Evolutionary conservation across 2,113 vertebrate species (phyloP), one percentile per base, ranked within the genome.

Genomic region (Halichoerus grypus): DNA sequence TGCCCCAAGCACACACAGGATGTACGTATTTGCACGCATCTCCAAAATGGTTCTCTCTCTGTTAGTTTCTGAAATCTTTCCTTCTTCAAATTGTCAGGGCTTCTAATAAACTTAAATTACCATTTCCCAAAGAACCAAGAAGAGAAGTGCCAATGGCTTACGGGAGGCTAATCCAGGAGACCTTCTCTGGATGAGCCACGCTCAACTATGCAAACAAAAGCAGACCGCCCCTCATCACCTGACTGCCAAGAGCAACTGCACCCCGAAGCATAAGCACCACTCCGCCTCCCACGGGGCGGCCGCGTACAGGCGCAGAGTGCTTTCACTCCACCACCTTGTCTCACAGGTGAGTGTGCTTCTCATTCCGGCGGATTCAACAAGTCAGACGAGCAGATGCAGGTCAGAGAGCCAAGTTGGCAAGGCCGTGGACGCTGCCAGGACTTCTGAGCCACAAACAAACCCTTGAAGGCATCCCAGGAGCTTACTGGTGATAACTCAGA

Each of bases 261-360:
- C 33, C 42, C 8, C 1, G 9, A 10, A 12, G 9, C 33, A 24
- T 33, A 2, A 49, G 36, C 9, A 21, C 28, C 81, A 22, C 31
- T 33, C 51, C 77, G 53, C n/a, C 36, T 83, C 1, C 4, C 4
- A 16, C 11, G 79, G 46, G 4, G 36, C 0, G 55, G 39, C n/a
- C 13, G 4, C 4, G 4, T 15, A 19, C 24, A 42, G 39, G 21
- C 7, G 3, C 6, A 22, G 14, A 81, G 71, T 0, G 3, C n/a
- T 46, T 65, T 71, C 12, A 22, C 9, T 16, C 9, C 84, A 22
- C 51, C 12, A n/a, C 9, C 57, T 72, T 21, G 33, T 51, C 42
- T 84, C 63, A 57, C 6, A 88, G 42, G 14, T 39, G 24, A 72
- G 49, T 4, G 4, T 4, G 4, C 12, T 6, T 11, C 71, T 49